Evolutionary conservation across 2,113 vertebrate genomes (phyloP).

Genomic region (Lepus americanus): DNA sequence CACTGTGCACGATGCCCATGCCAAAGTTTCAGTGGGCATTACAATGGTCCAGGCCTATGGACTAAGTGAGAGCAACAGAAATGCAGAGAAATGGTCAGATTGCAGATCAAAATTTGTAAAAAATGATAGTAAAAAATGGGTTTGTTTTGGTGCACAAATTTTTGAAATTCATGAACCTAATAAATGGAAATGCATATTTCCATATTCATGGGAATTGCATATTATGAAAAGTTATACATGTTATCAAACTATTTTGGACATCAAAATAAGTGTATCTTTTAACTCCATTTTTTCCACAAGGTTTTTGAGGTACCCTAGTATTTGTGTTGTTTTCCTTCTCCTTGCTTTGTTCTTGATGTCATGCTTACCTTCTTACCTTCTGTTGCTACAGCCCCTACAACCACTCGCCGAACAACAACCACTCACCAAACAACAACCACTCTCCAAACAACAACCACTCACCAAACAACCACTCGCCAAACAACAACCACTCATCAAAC

Average conservation of each 20-base stretch:
- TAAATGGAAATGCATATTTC: too few relatives aligned
- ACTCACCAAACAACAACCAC: not conserved
- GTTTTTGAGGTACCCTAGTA: too few relatives aligned
- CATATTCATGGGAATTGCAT: too few relatives aligned
- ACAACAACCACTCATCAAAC: not conserved
- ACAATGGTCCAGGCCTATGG: not conserved
- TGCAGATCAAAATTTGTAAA: too few relatives aligned
- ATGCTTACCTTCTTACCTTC: not conserved
- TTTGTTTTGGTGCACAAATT: too few relatives aligned
- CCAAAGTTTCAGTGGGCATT: not conserved
- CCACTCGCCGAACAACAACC: not conserved
- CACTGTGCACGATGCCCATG: too few relatives aligned
- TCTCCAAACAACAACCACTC: not conserved
- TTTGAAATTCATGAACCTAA: too few relatives aligned
- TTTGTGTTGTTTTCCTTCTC: not conserved
- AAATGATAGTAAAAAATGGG: too few relatives aligned
- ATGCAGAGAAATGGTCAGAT: not conserved
- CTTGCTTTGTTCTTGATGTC: not conserved
- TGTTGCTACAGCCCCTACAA: slow-evolving; percentile 54
- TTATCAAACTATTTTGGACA: too few relatives aligned
- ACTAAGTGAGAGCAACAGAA: not conserved
- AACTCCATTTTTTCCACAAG: too few relatives aligned
- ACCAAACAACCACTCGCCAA: not conserved
- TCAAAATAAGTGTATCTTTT: too few relatives aligned
- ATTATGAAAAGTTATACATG: too few relatives aligned